phyloP scores from a whole-genome alignment of 2,797 vertebrate genomes.

The Neopelma chrysocephalum region DNA sequence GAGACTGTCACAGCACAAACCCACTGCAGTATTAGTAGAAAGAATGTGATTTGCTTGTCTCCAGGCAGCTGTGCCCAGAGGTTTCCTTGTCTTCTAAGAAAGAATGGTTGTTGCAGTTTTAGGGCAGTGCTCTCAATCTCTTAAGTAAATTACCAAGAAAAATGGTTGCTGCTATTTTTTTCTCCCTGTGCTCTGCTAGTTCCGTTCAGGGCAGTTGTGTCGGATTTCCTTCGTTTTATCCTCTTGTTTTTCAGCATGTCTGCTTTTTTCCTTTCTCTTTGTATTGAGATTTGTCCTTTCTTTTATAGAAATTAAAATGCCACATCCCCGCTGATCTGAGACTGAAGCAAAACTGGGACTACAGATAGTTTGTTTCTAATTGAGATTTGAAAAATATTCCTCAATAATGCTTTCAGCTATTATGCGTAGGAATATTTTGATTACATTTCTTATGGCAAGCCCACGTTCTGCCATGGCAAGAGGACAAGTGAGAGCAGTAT shows the following conservation, averaged over 20 bases:
- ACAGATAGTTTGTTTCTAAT: conserved; percentile 32
- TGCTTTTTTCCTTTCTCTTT: conserved; percentile 28
- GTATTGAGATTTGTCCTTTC: conserved; percentile 27
- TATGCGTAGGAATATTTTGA: conserved; percentile 39
- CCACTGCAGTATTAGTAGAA: not conserved
- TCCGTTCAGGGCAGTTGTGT: not conserved
- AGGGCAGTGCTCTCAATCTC: conserved; percentile 21
- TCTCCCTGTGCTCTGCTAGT: not conserved
- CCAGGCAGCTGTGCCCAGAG: not conserved
- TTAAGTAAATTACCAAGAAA: conserved; percentile 51
- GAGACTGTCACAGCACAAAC: not conserved
- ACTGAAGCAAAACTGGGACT: conserved; percentile 19
- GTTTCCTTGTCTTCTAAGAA: conserved; percentile 4
- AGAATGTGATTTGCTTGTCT: not conserved
- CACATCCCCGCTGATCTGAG: not conserved
- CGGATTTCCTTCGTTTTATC: conserved; percentile 25
- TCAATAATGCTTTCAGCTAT: conserved; percentile 18
- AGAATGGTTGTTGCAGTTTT: not conserved
- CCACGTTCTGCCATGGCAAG: not conserved
- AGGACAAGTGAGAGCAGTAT: not conserved
- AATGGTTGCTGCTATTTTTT: not conserved
- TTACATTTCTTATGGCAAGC: conserved; percentile 19
- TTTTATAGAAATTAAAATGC: conserved; percentile 52
- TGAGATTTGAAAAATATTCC: conserved; percentile 26
- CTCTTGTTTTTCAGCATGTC: conserved; percentile 25